phyloP scores from a whole-genome alignment of 2,797 vertebrate species.

The Lithobates pipiens region DNA sequence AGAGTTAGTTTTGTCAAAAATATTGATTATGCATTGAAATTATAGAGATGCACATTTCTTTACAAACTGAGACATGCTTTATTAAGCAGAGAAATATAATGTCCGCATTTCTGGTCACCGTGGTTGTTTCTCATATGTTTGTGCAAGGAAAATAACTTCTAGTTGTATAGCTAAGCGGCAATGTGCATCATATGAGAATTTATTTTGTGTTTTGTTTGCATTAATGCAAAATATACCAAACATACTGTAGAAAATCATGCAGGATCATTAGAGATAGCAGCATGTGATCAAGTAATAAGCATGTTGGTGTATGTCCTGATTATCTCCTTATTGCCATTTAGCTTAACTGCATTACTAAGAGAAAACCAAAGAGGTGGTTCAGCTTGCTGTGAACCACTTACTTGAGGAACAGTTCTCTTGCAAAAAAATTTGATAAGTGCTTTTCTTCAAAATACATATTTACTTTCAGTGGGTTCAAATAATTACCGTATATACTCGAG shows the following conservation, averaged over 20 bases:
- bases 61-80: too few species aligned
- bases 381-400: conserved; percentile 35
- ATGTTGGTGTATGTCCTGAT: conserved; percentile 25
- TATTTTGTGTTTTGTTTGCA: conserved; percentile 12
- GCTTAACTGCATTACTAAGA: conserved; percentile 23
- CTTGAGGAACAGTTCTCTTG: conserved; percentile 36
- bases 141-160: too few species aligned
- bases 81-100: too few species aligned
- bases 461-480: conserved; percentile 31
- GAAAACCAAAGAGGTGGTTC: conserved; percentile 28
- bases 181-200: neutral
- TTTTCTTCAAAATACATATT: conserved; percentile 32
- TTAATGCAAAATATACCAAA: neutral
- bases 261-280: conserved; percentile 27
- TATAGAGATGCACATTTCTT: too few species aligned
- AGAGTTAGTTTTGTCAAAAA: too few species aligned
- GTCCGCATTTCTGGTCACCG: too few species aligned
- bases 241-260: neutral
- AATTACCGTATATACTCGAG: too few species aligned
- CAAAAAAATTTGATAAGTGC: conserved; percentile 43
- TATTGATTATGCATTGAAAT: too few species aligned
- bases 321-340: conserved; percentile 33
- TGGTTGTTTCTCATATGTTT: too few species aligned
- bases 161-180: neutral
- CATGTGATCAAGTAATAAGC: conserved; percentile 33